phyloP scores from a whole-genome alignment of 2,888 invertebrate species.

The Cylindroiulus punctatus region DNA sequence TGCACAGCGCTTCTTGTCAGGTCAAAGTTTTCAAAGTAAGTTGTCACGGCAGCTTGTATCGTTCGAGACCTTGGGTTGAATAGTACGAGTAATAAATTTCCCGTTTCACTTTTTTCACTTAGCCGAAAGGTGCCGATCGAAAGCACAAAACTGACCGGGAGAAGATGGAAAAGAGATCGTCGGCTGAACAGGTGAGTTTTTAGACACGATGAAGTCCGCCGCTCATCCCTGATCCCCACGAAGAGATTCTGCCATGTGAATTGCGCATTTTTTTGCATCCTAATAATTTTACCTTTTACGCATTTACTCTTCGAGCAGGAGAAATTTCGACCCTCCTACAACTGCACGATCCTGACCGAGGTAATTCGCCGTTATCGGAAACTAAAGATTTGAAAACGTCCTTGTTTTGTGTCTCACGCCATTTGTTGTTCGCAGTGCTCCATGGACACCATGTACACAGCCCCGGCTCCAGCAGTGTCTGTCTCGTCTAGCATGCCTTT shows the following conservation, averaged over 20 bases:
- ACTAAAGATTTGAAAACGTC: neutral
- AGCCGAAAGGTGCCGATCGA: slow-evolving; percentile 94
- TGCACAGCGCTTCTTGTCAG: slow-evolving; percentile 95
- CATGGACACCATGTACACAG: slow-evolving; percentile 58
- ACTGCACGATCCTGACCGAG: slow-evolving; percentile 91
- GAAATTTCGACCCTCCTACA: slow-evolving; percentile 94
- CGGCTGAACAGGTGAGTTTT: slow-evolving; percentile 73
- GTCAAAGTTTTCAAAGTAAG: slow-evolving; percentile 81
- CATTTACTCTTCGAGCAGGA: too few species aligned
- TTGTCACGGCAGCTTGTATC: slow-evolving; percentile 24
- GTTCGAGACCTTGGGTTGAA: too few species aligned
- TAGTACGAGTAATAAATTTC: too few species aligned
- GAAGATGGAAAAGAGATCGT: slow-evolving; percentile 86
- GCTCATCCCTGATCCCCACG: too few species aligned
- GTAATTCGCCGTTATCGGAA: slow-evolving; percentile 67
- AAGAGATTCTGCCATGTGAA: too few species aligned
- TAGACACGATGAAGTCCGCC: slow-evolving; percentile 39
- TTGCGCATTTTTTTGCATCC: too few species aligned
- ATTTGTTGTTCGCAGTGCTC: slow-evolving; percentile 56
- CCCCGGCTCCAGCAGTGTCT: slow-evolving; percentile 50
- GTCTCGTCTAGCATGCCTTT: slow-evolving; percentile 57
- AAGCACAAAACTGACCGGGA: slow-evolving; percentile 97
- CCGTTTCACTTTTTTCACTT: slow-evolving; percentile 68
- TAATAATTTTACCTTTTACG: too few species aligned
- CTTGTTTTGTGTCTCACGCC: neutral